phyloP scores from a whole-genome alignment of 2,113 vertebrate genomes.

The Nibea coibor region DNA sequence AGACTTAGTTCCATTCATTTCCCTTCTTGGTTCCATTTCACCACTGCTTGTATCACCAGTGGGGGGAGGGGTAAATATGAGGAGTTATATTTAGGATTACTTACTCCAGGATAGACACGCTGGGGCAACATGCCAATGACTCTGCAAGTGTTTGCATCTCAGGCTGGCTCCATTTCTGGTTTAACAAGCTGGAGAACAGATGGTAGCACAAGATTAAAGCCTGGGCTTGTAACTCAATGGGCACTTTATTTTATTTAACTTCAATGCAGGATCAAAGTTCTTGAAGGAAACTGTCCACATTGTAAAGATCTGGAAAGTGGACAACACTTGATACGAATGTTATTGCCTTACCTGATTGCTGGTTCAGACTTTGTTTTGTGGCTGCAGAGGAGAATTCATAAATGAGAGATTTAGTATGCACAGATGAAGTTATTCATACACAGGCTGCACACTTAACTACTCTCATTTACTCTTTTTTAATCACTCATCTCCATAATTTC shows the following conservation, averaged over 20 bases:
- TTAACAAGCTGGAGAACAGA: conserved; percentile 68
- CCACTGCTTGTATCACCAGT: background rate
- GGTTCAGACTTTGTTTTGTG: conserved; percentile 20
- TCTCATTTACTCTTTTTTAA: no score
- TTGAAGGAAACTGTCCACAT: conserved; percentile 16
- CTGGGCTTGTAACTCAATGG: background rate
- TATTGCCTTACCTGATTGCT: conserved; percentile 64
- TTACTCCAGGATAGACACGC: conserved; percentile 78
- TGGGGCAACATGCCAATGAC: conserved; percentile 54
- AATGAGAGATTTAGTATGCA: background rate
- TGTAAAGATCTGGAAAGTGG: background rate
- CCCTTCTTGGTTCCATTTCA: background rate
- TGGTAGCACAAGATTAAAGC: background rate
- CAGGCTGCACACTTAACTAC: background rate
- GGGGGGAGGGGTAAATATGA: background rate
- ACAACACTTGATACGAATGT: background rate
- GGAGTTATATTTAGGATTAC: conserved; percentile 20
- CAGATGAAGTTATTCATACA: background rate
- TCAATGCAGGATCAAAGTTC: conserved; percentile 23
- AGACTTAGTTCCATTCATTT: background rate
- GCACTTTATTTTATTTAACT: background rate
- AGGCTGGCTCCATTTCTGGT: conserved; percentile 66
- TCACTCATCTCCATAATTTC: no score
- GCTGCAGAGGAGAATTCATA: conserved; percentile 24
- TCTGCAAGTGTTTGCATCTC: conserved; percentile 68